phyloP scores from a whole-genome alignment of 1,140 invertebrate genomes.

The Heliconius himera region DNA sequence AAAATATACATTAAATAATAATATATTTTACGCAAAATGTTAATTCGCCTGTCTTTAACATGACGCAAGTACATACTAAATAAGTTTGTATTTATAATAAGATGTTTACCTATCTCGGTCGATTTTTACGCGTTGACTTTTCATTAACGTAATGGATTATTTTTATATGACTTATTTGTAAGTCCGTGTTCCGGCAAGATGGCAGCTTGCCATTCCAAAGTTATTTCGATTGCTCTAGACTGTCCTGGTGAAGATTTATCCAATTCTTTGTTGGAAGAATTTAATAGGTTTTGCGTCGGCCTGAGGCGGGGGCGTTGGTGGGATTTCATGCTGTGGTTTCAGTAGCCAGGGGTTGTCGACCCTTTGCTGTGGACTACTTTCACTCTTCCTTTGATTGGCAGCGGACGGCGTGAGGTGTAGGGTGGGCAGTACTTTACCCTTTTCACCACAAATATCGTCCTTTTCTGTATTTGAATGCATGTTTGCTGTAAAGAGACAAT shows the following conservation, averaged over 20 bases:
- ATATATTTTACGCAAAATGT: not conserved
- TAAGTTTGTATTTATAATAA: not conserved
- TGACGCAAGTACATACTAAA: not conserved
- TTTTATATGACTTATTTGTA: slow-evolving; percentile 65
- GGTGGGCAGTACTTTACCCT: slow-evolving; percentile 56
- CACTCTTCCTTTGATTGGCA: slow-evolving; percentile 54
- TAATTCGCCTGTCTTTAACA: not conserved
- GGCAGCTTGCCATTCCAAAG: slow-evolving; percentile 71
- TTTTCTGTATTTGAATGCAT: slow-evolving; percentile 72
- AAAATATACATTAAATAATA: too few species aligned
- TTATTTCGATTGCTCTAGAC: slow-evolving; percentile 52
- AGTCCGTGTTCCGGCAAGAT: slow-evolving; percentile 62
- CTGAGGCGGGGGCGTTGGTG: slow-evolving; percentile 69
- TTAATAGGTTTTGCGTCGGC: slow-evolving; percentile 53
- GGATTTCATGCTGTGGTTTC: slow-evolving; percentile 70
- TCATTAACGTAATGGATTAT: slow-evolving; percentile 61
- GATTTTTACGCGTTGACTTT: slow-evolving; percentile 54
- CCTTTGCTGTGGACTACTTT: slow-evolving; percentile 45
- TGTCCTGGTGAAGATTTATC: slow-evolving; percentile 50
- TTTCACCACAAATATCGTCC: slow-evolving; percentile 54
- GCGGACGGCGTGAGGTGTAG: slow-evolving; percentile 66
- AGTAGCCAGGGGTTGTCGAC: slow-evolving; percentile 60
- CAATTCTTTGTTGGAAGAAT: slow-evolving; percentile 70
- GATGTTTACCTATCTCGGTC: slow-evolving; percentile 41
- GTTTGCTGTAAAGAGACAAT: slow-evolving; percentile 53